Evolutionary conservation across 2,888 invertebrate species (phyloP), one percentile per base, ranked within the genome.

Genomic region (Pocota personata): DNA sequence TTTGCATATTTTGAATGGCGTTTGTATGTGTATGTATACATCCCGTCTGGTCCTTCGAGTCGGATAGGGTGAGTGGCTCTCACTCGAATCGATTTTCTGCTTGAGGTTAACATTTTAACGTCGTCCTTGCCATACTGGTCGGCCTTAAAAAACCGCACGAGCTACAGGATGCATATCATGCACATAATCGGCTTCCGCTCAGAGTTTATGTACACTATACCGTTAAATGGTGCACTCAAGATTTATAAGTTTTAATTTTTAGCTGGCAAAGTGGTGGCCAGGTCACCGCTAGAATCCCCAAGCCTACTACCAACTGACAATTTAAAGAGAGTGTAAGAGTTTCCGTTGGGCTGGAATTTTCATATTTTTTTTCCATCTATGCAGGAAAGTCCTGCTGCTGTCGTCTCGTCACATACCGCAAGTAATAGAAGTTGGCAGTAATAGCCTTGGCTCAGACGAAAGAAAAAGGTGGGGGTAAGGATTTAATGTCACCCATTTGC

Each of bases 341-440:
- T 64, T 32, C 19, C 4, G n/a, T 19, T 50, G 48, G 46, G 19
- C 16, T 32, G 32, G 21, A 19, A 62, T 27, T 43, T 30, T 43
- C 27, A 12, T 64, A n/a, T 5, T 50, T 32, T 66, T 35, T 14
- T 30, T 40, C 12, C 43, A 40, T 35, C 2, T 12, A 3, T 52
- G 52, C 37, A 52, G 30, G 57, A 32, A 30, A 46, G 67, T 60
- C 72, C 57, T 72, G 14, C 57, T 72, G 14, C 43, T 71, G 32
- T 50, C 58, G 71, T 35, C 43, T 66, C 77, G 76, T 76, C 82
- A 76, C 76, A 82, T 77, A 86, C 75, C 84, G 50, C 80, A 86
- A 86, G 80, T 86, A 86, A 86, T 86, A 72, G 76, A 71, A 80
- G 84, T 86, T 86, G 84, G 84, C 80, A 86, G 84, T 84, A 84